Percentiles rank a stretch among this genome's conserved stretches.
Conservation (phyloP, 2,113 vertebrate species). For the Paralichthys olivaceus region DNA sequence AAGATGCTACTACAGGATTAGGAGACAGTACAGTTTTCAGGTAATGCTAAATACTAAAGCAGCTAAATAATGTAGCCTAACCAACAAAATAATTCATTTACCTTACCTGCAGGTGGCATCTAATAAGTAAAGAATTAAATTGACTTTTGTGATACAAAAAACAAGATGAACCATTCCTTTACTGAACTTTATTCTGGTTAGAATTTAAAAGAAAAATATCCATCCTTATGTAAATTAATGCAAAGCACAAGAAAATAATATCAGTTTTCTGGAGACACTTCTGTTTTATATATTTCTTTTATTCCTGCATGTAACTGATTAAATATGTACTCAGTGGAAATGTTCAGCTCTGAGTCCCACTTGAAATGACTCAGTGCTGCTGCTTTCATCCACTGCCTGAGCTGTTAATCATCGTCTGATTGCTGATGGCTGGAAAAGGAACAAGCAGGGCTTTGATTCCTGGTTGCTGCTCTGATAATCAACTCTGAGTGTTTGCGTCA, state of each 20-base stretch:
- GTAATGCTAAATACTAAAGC: too few relatives aligned
- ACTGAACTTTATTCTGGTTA: background rate
- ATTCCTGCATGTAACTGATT: background rate
- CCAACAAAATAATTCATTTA: too few relatives aligned
- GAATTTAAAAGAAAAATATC: background rate
- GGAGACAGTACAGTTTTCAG: too few relatives aligned
- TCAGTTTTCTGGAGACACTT: background rate
- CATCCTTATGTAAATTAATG: background rate
- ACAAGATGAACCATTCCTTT: background rate
- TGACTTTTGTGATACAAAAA: background rate
- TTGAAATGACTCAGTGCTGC: slow-evolving; percentile 22
- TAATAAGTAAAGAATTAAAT: background rate
- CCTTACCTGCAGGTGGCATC: too few relatives aligned
- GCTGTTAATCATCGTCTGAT: slow-evolving; percentile 26
- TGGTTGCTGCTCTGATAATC: slow-evolving; percentile 7
- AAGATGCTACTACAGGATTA: too few relatives aligned
- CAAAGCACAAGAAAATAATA: background rate
- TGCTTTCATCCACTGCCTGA: slow-evolving; percentile 4
- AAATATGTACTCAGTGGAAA: background rate
- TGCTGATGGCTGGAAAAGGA: slow-evolving; percentile 10
- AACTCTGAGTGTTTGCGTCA: background rate
- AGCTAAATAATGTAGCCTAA: too few relatives aligned
- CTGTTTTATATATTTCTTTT: background rate
- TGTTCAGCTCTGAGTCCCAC: background rate
- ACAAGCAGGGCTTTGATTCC: slow-evolving; percentile 22